Evolutionary conservation across 2,797 vertebrate genomes (phyloP), one percentile per base, ranked within the genome.

Genomic region (Amblyraja radiata): DNA sequence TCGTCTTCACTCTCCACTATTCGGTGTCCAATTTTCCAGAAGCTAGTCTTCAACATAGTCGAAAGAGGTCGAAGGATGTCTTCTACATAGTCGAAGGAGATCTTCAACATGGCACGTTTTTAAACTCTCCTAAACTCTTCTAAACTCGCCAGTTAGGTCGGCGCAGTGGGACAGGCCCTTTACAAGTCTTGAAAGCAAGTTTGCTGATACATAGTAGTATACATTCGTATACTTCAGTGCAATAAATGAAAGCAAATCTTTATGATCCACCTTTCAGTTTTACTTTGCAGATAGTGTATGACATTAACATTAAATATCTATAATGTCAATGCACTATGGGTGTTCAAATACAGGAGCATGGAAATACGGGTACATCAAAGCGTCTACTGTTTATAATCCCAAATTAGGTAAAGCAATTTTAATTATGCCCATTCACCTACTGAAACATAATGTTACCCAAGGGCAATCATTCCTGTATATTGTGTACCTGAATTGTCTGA

Each of bases 221-320:
- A 65, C 18, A 32, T 88, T 65, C 90, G 39, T 90, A 90, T 90
- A 7, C 65, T 21, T 71, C 10, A 36, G 71, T 90, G 16, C 61
- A 90, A 71, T 71, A 25, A 23, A 90, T 68, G 4, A 71, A 71
- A 36, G 8, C 8, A 71, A 90, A 71, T 90, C 5, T 36, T 1
- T 13, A 32, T 39, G 86, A 90, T 16, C n/a, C 63, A 90, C 71
- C 32, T 11, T 71, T 68, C 65, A 90, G 65, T 68, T 90, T 90
- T 90, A 39, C 18, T 90, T 90, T 90, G 32, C 63, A 90, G 32
- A 23, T 54, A 84, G 46, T 61, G 4, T 21, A 90, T 90, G 86
- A 90, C 32, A 71, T 71, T 90, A 68, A 90, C 32, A 39, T 68
- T 90, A 71, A 71, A 90, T 90, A 71, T 32, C 3, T 90, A 14